Conservation (phyloP, 2,888 invertebrate genomes). For the Cheilosia scutellata region DNA sequence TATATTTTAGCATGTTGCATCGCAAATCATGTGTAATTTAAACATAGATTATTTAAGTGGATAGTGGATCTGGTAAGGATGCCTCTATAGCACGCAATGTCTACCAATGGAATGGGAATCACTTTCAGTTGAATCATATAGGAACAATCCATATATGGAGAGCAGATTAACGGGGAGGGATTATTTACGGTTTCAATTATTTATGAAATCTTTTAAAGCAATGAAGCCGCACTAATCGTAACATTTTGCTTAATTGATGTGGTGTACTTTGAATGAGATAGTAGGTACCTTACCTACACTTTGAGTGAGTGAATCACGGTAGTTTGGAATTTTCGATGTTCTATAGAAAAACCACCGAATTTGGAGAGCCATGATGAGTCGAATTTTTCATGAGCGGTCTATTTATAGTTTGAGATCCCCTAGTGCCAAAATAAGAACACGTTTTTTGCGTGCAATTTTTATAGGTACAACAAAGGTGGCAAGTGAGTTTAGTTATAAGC, state of each 20-base stretch:
- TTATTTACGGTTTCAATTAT: slow-evolving; percentile 30
- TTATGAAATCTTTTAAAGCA: not conserved
- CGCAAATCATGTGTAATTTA: slow-evolving; percentile 62
- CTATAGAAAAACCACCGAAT: not conserved
- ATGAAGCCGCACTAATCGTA: slow-evolving; percentile 1
- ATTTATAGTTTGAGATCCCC: too few relatives aligned
- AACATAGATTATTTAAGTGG: slow-evolving; percentile 58
- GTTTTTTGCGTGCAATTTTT: too few relatives aligned
- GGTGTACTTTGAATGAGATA: slow-evolving; percentile 18
- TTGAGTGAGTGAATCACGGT: not conserved
- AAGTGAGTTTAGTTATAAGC: too few relatives aligned
- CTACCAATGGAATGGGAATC: slow-evolving; percentile 25
- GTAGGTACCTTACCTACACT: not conserved
- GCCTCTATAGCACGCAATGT: slow-evolving; percentile 52
- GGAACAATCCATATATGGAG: not conserved
- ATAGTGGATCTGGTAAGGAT: slow-evolving; percentile 34
- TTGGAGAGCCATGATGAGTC: not conserved
- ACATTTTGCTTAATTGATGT: slow-evolving; percentile 10
- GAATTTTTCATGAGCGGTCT: too few relatives aligned
- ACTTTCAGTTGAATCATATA: slow-evolving; percentile 45
- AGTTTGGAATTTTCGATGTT: not conserved
- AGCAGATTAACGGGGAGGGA: slow-evolving; percentile 6
- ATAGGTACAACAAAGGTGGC: too few relatives aligned
- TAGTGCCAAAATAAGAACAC: too few relatives aligned
- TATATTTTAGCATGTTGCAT: slow-evolving; percentile 42